Evolutionary conservation across 1,140 invertebrate species (phyloP).

Genomic region (Drosophila pseudoananassae): DNA sequence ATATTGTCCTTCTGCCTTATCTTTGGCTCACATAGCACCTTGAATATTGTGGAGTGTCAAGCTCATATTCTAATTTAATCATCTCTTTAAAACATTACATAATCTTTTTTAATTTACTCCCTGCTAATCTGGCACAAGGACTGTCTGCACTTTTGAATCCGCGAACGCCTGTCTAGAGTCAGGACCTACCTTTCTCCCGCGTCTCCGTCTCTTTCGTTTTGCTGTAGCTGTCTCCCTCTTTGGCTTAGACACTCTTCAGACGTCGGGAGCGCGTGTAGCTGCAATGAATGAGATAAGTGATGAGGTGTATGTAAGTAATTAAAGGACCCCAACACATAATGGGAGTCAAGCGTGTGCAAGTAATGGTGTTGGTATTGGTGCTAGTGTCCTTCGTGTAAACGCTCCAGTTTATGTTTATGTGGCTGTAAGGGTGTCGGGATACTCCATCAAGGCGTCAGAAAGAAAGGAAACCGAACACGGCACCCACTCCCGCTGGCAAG

Average conservation of each 20-base stretch:
- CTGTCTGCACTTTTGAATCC: neutral
- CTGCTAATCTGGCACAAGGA: slow-evolving; percentile 2
- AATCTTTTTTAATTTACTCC: neutral
- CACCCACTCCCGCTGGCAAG: neutral
- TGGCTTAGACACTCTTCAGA: slow-evolving; percentile 12
- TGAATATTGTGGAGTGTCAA: neutral
- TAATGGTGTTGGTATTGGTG: slow-evolving; percentile 7
- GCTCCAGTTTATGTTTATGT: neutral
- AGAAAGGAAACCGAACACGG: neutral
- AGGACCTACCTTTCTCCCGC: slow-evolving; percentile 24
- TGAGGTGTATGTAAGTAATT: slow-evolving; percentile 52
- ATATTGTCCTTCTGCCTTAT: no score
- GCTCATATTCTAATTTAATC: neutral
- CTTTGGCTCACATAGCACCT: neutral
- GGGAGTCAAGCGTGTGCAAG: slow-evolving; percentile 27
- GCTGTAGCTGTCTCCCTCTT: neutral
- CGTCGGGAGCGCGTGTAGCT: slow-evolving; percentile 32
- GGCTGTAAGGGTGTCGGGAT: neutral
- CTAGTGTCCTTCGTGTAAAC: neutral
- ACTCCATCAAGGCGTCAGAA: slow-evolving; percentile 16
- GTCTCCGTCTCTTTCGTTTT: slow-evolving; percentile 8
- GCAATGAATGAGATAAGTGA: slow-evolving; percentile 61
- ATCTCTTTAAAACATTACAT: neutral
- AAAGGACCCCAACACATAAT: slow-evolving; percentile 52
- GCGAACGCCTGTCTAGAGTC: neutral